Base-by-base conservation (phyloP, 2,888 invertebrate species). In the Carcina quercana region DNA sequence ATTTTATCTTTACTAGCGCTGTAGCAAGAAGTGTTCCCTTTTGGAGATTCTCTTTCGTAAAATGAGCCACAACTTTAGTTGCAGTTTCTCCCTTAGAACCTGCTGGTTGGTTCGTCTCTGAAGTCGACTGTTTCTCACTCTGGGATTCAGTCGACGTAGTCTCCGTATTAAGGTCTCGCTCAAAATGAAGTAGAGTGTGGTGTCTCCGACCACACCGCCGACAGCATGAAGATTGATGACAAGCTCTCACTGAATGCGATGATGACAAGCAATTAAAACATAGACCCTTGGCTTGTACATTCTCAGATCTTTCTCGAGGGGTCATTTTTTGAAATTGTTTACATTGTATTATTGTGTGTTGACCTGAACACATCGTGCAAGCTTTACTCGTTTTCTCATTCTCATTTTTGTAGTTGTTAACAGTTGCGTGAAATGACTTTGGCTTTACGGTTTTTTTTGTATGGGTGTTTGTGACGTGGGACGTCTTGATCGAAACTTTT, bases 181-280 rank as follows among this genome's bases (percentile, higher is more conserved):
- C 35, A n/a, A 28, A 14, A 14, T 48, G 43, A 8, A 48, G 25
- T n/a, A 45, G 5, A 1, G 34, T 28, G 15, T 48, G 48, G 29
- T 45, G 48, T 14, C 37, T 30, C 13, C 37, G 13, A 2, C 42
- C 38, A 39, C 44, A 48, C 8, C 24, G 28, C 2, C 35, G 25
- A 30, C 47, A 47, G 15, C 28, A 24, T 1, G 36, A 22, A 6
- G 34, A 11, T n/a, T 37, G 35, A 14, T 13, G 30, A 34, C 47
- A 47, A 1, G 12, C 24, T 13, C 19, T 29, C 2, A 29, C 38
- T 0, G 28, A 15, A 29, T 43, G 43, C 1, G n/a, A 25, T 2
- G 35, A 15, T 13, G 15, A 5, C 2, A 43, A 20, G 13, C 38
- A 43, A 15, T 43, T 40, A 15, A 34, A 43, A 28, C 43, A 40